These are phyloP conservation scores for Lycia hirtaria DNA, from an alignment of 2,888 invertebrate species.

Conservation along the genomic window DNA sequence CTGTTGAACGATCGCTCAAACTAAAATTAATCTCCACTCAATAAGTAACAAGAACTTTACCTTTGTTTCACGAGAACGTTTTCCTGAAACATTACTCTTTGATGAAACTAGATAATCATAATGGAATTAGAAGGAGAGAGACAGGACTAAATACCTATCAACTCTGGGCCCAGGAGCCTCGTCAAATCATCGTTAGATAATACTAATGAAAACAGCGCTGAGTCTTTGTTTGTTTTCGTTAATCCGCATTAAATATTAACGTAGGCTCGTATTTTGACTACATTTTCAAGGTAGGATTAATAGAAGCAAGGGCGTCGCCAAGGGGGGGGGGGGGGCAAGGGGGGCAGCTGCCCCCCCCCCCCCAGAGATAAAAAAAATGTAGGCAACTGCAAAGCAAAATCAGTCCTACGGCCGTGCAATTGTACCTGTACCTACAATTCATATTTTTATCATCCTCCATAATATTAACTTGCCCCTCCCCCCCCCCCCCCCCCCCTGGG, in stretches of 20 bases:
- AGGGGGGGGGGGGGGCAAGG: too few relatives aligned
- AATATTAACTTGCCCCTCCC: too few relatives aligned
- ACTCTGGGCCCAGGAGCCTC: background rate
- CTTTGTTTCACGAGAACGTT: constrained; percentile 1
- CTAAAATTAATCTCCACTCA: constrained; percentile 22
- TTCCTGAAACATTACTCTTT: constrained; percentile 5
- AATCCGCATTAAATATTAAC: constrained; percentile 9
- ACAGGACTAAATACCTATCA: background rate
- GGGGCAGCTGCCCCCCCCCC: too few relatives aligned
- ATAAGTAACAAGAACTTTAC: background rate
- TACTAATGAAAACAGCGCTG: constrained; percentile 11
- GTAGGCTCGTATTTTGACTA: background rate
- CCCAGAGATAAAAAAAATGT: too few relatives aligned
- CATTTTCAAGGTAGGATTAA: background rate
- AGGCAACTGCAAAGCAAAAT: too few relatives aligned
- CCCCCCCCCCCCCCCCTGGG: too few relatives aligned
- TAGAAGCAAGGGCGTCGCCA: too few relatives aligned
- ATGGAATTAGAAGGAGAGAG: constrained; percentile 6
- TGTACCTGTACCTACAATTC: too few relatives aligned
- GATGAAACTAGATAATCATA: constrained; percentile 13
- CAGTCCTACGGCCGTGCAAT: too few relatives aligned
- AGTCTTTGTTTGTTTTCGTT: constrained; percentile 12
- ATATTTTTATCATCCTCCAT: too few relatives aligned
- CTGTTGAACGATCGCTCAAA: constrained; percentile 15
- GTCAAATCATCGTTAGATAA: constrained; percentile 20